Evolutionary conservation across 92 coral and sea anemone genomes (phyloP), one percentile per base, ranked within the genome.

Genomic region (Umimayanthus chanpuru): DNA sequence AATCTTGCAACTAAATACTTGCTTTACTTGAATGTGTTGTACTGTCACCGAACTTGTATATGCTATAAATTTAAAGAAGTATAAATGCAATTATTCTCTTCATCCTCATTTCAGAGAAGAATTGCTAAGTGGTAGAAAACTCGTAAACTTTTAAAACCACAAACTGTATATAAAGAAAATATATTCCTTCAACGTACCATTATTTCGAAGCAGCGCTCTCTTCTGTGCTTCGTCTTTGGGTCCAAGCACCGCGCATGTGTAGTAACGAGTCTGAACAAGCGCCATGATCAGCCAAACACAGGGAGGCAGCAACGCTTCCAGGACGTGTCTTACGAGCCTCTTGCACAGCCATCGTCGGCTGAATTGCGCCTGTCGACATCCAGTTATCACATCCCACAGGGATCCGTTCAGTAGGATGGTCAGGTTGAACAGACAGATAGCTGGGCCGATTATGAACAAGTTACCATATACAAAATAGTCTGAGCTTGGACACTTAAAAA

Each of bases 341-440:
- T 81, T 81, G 49, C 77, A 26, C 4, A 90, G 87, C 86, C 89
- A 90, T 20, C 21, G 32, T 5, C 67, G 86, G 50, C 79, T 86
- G 73, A 90, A 50, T 6, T 72, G 58, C 56, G 56, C 56, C 15
- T 50, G 56, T 11, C 56, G 56, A 50, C 56, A 50, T 50, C 56
- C 56, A 50, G 92, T 90, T 16, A 90, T 38, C 41, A 58, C 88
- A 18, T 90, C 90, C 92, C 92, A 90, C 47, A 90, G 64, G 15
- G 82, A 86, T 7, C 21, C 70, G 44, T 86, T 86, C 4, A 90
- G 84, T 23, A 90, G 78, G 82, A 90, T 81, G 28, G 92, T 86
- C 23, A 90, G 56, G 15, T 11, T 32, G 36, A 32, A 32, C 36
- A 32, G 36, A 32, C 36, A 32, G 36, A 32, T 32, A 2, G 36